A percentile compares a stretch with the other conserved stretches of the same genome.
Conservation (phyloP, 2,888 invertebrate genomes). For the Drosophila paranaensis region DNA sequence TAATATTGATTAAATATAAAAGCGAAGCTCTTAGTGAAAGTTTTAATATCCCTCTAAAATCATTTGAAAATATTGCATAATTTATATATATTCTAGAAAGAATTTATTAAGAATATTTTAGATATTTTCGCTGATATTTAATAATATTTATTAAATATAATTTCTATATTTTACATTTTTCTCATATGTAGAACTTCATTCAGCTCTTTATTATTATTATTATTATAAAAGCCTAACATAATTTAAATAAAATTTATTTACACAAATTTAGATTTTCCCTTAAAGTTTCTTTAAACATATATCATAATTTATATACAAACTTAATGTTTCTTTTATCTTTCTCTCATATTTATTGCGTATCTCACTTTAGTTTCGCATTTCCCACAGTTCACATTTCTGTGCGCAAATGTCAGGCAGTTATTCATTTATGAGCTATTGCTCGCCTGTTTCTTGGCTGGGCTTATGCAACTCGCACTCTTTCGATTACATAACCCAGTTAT, state of each 20-base stretch:
- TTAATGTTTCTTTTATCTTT: not conserved
- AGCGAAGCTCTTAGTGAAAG: too few species aligned
- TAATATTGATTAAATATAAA: too few species aligned
- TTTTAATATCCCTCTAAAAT: too few species aligned
- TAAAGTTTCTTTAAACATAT: not conserved
- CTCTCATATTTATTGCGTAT: not conserved
- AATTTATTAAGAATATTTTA: too few species aligned
- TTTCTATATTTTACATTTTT: too few species aligned
- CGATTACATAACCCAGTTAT: slow-evolving; percentile 74
- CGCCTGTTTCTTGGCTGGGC: not conserved
- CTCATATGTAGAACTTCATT: too few species aligned
- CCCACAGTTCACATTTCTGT: not conserved
- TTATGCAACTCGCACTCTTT: slow-evolving; percentile 29
- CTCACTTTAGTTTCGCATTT: slow-evolving; percentile 3
- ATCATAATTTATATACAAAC: not conserved
- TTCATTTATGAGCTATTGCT: slow-evolving; percentile 27
- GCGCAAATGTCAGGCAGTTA: slow-evolving; percentile 18
- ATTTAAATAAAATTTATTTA: not conserved
- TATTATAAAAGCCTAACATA: not conserved
- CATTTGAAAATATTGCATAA: too few species aligned
- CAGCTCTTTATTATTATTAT: too few species aligned
- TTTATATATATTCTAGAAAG: too few species aligned
- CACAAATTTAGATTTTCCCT: not conserved
- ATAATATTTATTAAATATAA: too few species aligned
- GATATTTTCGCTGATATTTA: too few species aligned